Conservation (phyloP, 2,888 invertebrate genomes). For the Nymphalis urticae region DNA sequence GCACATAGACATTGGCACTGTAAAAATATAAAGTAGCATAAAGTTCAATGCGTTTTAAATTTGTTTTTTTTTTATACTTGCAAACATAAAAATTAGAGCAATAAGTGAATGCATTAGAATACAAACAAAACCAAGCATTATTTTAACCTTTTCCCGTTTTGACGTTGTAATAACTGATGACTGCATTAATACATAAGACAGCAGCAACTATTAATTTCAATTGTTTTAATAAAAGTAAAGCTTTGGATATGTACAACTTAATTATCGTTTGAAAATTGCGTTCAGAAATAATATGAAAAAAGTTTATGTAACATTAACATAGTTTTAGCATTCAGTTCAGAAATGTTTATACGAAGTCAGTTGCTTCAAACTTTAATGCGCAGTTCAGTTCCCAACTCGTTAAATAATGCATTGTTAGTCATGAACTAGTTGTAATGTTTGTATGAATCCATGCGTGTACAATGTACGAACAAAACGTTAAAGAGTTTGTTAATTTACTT, state of each 20-base stretch:
- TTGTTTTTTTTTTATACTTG: too few relatives aligned
- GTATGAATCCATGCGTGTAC: conserved; percentile 1
- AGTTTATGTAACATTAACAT: conserved; percentile 7
- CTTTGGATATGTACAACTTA: background rate
- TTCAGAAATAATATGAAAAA: background rate
- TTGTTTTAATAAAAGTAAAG: too few relatives aligned
- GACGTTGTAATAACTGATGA: background rate
- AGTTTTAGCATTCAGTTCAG: conserved; percentile 8
- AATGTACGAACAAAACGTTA: background rate
- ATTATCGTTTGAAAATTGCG: background rate
- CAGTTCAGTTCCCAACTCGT: conserved; percentile 7
- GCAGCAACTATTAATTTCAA: too few relatives aligned
- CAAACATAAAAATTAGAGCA: too few relatives aligned
- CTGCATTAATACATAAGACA: too few relatives aligned
- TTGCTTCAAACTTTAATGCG: conserved; percentile 15
- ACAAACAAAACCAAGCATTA: too few relatives aligned
- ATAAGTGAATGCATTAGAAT: too few relatives aligned
- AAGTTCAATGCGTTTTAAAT: too few relatives aligned
- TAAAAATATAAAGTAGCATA: too few relatives aligned
- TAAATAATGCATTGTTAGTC: conserved; percentile 12
- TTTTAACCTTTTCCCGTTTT: background rate
- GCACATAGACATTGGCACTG: too few relatives aligned
- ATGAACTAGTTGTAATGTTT: conserved; percentile 20
- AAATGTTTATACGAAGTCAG: conserved; percentile 3
- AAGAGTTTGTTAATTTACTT: background rate